These are phyloP conservation scores for Tragelaphus imberbis DNA, from an alignment of 2,113 vertebrate genomes.

Conservation along the genomic window DNA sequence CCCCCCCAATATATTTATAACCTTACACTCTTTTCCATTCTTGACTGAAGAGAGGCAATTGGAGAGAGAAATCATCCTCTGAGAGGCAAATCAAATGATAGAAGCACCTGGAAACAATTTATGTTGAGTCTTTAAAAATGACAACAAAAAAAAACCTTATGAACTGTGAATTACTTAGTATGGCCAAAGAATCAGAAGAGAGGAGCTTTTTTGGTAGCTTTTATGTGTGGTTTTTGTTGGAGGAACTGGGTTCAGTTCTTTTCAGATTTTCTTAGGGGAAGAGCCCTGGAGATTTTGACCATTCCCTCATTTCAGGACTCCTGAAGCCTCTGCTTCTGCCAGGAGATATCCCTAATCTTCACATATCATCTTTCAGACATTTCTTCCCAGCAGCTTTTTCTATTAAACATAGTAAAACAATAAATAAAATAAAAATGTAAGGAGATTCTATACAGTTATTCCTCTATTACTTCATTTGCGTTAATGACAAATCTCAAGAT, in stretches of 20 bases:
- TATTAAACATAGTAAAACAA: neutral
- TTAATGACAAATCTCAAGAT: neutral
- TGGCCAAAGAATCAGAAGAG: neutral
- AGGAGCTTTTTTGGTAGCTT: neutral
- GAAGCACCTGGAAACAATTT: neutral
- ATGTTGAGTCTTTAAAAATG: neutral
- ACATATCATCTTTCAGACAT: neutral
- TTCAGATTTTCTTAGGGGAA: conserved; percentile 1
- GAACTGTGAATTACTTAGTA: neutral
- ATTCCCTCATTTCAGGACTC: neutral
- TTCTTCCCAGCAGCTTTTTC: neutral
- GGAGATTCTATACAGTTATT: neutral
- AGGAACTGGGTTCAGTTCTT: neutral
- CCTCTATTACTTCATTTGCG: neutral
- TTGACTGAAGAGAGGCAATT: neutral
- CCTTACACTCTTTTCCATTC: neutral
- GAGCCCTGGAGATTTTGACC: neutral
- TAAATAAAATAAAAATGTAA: neutral
- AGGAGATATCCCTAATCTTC: neutral
- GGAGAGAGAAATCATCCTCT: neutral
- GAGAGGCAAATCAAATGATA: neutral
- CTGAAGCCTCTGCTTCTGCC: neutral
- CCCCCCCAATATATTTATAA: neutral
- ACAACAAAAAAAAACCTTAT: neutral
- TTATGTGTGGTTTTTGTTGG: neutral